phyloP scores from a whole-genome alignment of 2,888 invertebrate species.

The Sicus ferrugineus region DNA sequence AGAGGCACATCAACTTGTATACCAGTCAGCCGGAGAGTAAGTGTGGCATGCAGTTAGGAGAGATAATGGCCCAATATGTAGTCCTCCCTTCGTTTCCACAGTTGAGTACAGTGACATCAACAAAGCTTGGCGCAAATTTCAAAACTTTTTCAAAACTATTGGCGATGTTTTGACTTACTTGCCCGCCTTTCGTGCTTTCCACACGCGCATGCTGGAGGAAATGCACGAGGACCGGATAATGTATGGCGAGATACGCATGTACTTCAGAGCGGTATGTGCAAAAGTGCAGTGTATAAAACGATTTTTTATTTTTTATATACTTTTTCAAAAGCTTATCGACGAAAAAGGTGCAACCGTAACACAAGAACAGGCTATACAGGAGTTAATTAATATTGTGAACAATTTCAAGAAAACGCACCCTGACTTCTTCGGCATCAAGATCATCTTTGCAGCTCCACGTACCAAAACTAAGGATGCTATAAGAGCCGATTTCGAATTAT shows the following conservation, averaged over 20 bases:
- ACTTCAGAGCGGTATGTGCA: constrained; percentile 39
- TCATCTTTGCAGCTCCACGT: constrained; percentile 63
- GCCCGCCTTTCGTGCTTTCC: constrained; percentile 67
- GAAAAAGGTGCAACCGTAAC: constrained; percentile 64
- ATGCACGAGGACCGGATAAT: constrained; percentile 69
- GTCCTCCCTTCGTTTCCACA: constrained; percentile 28
- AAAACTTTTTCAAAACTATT: constrained; percentile 62
- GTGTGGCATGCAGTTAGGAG: background rate
- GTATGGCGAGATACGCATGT: constrained; percentile 67
- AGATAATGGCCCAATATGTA: background rate
- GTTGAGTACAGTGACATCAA: constrained; percentile 46
- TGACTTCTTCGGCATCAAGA: constrained; percentile 67
- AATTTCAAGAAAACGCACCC: constrained; percentile 66
- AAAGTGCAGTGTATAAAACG: no score
- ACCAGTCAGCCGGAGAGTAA: constrained; percentile 64
- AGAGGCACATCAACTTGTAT: constrained; percentile 67
- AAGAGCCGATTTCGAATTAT: constrained; percentile 36
- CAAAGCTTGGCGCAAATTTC: constrained; percentile 65
- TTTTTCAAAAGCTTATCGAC: constrained; percentile 63
- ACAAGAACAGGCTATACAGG: constrained; percentile 62
- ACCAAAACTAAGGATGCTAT: constrained; percentile 16
- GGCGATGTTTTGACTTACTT: constrained; percentile 65
- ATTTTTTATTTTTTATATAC: no score
- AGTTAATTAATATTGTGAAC: constrained; percentile 54
- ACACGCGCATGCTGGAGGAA: constrained; percentile 66